phyloP scores from a whole-genome alignment of 2,797 vertebrate species.

The Cryptoblepharus egeriae region DNA sequence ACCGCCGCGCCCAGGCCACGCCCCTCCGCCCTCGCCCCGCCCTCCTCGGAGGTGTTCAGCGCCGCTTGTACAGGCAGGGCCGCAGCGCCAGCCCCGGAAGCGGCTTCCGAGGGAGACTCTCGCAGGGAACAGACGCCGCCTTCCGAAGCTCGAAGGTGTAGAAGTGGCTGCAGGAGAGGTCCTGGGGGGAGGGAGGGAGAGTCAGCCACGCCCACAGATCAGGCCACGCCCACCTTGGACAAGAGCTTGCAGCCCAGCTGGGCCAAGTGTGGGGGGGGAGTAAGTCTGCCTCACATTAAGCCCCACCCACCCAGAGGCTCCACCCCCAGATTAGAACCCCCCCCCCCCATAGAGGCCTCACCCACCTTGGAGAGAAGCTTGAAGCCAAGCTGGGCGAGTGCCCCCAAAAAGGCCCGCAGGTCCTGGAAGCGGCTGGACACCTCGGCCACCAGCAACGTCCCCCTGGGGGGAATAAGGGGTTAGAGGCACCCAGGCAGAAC shows the following conservation, averaged over 20 bases:
- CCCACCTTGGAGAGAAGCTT: conserved; percentile 85
- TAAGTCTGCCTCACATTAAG: too few species aligned
- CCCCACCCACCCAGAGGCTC: too few species aligned
- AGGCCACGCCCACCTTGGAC: conserved; percentile 70
- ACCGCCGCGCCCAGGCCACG: background rate
- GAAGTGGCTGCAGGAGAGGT: conserved; percentile 21
- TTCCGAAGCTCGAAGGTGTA: conserved; percentile 36
- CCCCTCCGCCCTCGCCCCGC: fast-evolving
- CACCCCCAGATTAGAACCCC: too few species aligned
- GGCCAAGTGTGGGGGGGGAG: too few species aligned
- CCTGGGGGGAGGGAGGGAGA: background rate
- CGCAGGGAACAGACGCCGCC: background rate
- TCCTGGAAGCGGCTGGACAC: conserved; percentile 93
- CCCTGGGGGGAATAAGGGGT: too few species aligned
- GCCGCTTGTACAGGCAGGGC: conserved; percentile 37
- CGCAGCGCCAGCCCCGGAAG: background rate
- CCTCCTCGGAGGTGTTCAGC: background rate
- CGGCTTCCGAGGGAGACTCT: background rate
- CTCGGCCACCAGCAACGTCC: conserved; percentile 90
- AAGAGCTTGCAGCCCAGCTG: conserved; percentile 86
- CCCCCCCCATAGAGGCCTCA: fast-evolving
- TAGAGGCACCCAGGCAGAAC: too few species aligned
- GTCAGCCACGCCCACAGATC: too few species aligned
- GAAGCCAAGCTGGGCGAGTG: conserved; percentile 86
- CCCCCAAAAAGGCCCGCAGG: conserved; percentile 77